These are phyloP conservation scores for Erinaceus europaeus DNA, from an alignment of 2,113 vertebrate species.

Conservation along the genomic window DNA sequence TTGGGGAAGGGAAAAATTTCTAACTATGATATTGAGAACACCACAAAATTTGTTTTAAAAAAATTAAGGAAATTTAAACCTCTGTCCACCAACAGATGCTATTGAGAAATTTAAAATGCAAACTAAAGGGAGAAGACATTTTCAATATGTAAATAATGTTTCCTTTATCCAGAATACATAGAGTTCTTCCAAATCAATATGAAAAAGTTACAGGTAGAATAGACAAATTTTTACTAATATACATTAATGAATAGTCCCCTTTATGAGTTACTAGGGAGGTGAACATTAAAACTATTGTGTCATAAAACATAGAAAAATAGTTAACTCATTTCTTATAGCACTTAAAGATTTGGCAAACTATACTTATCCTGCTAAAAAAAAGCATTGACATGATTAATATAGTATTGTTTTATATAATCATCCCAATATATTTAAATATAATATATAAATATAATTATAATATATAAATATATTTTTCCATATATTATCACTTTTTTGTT, in stretches of 20 bases:
- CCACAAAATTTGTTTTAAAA: not conserved
- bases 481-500: too few relatives aligned
- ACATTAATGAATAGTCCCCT: not conserved
- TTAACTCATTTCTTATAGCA: not conserved
- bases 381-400: too few relatives aligned
- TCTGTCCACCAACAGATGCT: not conserved
- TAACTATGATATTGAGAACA: not conserved
- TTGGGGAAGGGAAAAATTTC: not conserved
- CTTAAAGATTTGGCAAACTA: not conserved
- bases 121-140: not conserved
- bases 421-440: too few relatives aligned
- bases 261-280: not conserved
- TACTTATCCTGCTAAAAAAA: too few relatives aligned
- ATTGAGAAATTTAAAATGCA: not conserved
- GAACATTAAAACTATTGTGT: not conserved
- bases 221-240: not conserved
- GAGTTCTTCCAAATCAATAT: not conserved
- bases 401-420: too few relatives aligned
- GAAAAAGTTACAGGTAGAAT: not conserved
- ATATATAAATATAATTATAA: too few relatives aligned
- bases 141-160: not conserved
- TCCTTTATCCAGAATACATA: not conserved
- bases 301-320: not conserved
- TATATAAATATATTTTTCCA: too few relatives aligned
- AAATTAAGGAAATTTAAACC: not conserved